These are phyloP conservation scores for Geotrypetes seraphini DNA, from an alignment of 2,797 vertebrate species.

Conservation along the genomic window DNA sequence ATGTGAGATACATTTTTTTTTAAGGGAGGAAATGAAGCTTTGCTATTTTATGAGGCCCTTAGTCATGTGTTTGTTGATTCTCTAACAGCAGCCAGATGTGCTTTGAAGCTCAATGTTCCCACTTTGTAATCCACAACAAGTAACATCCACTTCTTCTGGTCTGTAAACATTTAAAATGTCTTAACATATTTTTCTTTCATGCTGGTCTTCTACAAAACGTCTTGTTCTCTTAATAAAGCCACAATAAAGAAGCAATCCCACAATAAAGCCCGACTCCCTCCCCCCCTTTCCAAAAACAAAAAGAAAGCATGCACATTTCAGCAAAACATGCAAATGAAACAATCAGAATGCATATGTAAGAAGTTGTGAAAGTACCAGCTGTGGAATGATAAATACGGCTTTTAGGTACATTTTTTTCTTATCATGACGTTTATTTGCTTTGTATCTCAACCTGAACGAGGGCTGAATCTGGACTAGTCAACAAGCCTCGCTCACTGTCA, in stretches of 20 bases:
- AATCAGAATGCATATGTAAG: conserved; percentile 36
- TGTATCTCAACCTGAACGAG: conserved; percentile 35
- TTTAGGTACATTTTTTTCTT: no score
- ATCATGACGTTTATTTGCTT: no score
- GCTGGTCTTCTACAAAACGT: conserved; percentile 56
- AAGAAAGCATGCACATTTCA: conserved; percentile 43
- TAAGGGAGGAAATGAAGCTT: conserved; percentile 23
- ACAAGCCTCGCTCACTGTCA: conserved; percentile 27
- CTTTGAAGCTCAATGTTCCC: conserved; percentile 70
- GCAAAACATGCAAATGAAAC: conserved; percentile 47
- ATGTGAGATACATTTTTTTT: background rate
- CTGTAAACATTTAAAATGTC: conserved; percentile 62
- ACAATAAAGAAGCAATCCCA: conserved; percentile 62
- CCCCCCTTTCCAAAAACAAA: no score
- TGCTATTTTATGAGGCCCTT: conserved; percentile 48
- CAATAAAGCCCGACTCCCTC: conserved; percentile 57
- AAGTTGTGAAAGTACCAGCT: conserved; percentile 20
- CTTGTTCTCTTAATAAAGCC: conserved; percentile 60
- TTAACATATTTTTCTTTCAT: conserved; percentile 55
- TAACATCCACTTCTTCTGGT: conserved; percentile 67
- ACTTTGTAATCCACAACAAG: conserved; percentile 73
- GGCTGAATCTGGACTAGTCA: conserved; percentile 31
- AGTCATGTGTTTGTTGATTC: conserved; percentile 56
- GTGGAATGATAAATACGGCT: conserved; percentile 25
- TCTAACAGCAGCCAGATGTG: conserved; percentile 65